These are phyloP conservation scores for Calyptomena viridis DNA, from an alignment of 2,113 vertebrate genomes.

Conservation along the genomic window DNA sequence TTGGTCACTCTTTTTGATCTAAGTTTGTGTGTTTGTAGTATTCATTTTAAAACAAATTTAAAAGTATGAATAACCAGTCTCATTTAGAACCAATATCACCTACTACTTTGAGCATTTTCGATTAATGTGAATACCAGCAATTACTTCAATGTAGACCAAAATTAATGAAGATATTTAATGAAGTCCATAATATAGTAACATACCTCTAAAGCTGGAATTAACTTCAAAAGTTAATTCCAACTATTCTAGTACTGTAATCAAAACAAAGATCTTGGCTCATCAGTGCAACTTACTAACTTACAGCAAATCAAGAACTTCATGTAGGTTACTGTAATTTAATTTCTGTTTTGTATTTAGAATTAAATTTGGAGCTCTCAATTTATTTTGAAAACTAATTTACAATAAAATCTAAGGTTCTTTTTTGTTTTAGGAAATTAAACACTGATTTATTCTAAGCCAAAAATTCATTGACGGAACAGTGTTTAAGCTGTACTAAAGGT, in stretches of 20 bases:
- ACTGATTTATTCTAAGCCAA: not conserved
- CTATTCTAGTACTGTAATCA: not conserved
- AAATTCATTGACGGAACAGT: not conserved
- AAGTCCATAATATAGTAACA: not conserved
- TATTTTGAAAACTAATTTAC: not conserved
- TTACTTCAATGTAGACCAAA: not conserved
- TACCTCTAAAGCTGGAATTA: not conserved
- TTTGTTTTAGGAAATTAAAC: not conserved
- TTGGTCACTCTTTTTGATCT: not conserved
- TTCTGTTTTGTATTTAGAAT: not conserved
- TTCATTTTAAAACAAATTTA: not conserved
- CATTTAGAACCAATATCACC: not conserved
- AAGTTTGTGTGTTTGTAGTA: not conserved
- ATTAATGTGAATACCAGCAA: not conserved
- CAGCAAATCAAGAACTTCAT: not conserved
- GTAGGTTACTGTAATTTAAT: not conserved
- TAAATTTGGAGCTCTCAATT: not conserved
- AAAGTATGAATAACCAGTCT: not conserved
- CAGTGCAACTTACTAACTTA: not conserved
- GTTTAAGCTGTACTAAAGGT: not conserved
- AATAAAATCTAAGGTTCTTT: not conserved
- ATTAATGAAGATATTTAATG: not conserved
- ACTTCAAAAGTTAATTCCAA: not conserved
- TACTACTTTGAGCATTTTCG: not conserved
- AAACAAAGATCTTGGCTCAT: not conserved